These are phyloP conservation scores for Syrphus vitripennis DNA, from an alignment of 2,888 invertebrate species.

Conservation along the genomic window DNA sequence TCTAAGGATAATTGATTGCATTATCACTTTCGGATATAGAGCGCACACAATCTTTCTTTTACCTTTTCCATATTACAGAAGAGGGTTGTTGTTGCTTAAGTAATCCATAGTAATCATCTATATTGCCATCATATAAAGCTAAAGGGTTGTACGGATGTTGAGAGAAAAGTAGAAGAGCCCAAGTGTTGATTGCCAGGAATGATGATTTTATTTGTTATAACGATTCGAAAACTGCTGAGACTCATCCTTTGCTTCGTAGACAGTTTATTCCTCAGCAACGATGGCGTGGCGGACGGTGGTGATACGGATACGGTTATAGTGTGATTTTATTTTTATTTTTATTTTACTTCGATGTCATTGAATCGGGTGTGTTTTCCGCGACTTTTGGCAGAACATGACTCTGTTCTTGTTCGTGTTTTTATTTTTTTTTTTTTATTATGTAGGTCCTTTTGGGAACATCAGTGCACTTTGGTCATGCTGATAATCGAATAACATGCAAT, in stretches of 20 bases:
- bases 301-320: not conserved
- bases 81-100: not conserved
- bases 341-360: conserved; percentile 26
- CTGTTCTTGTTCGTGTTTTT: conserved; percentile 51
- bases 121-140: not conserved
- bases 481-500: conserved; percentile 68
- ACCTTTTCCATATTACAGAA: not conserved
- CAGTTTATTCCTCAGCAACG: not conserved
- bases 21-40: conserved; percentile 44
- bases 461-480: conserved; percentile 45
- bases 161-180: conserved; percentile 32
- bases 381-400: conserved; percentile 68
- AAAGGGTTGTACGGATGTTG: conserved; percentile 27
- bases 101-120: conserved; percentile 63
- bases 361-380: conserved; percentile 57
- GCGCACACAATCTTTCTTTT: not conserved
- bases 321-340: conserved; percentile 9
- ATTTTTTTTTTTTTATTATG: conserved; percentile 13
- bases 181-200: conserved; percentile 65
- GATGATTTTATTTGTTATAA: conserved; percentile 66
- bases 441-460: conserved; percentile 1
- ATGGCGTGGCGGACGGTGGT: no score
- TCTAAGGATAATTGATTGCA: conserved; percentile 70
- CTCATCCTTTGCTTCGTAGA: conserved; percentile 22
- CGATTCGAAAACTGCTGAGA: conserved; percentile 68